These are phyloP conservation scores for Tangara arthus DNA, from an alignment of 2,797 vertebrate genomes.

Conservation along the genomic window DNA sequence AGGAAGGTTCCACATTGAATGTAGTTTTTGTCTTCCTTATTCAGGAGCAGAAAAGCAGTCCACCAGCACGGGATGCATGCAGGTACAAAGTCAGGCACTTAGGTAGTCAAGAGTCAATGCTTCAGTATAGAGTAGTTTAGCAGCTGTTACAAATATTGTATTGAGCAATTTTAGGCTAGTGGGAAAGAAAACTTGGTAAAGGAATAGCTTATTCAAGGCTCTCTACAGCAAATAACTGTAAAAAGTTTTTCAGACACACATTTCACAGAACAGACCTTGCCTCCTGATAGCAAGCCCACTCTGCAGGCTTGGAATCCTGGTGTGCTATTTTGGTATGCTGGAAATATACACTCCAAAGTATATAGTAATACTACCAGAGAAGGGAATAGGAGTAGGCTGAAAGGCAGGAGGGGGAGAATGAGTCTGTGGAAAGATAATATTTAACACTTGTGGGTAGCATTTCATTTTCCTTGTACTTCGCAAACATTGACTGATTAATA, in stretches of 20 bases:
- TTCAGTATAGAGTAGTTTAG: not conserved
- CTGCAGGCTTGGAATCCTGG: not conserved
- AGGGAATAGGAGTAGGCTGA: not conserved
- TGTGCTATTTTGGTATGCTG: not conserved
- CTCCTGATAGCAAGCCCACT: not conserved
- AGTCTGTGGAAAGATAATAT: slow-evolving; percentile 29
- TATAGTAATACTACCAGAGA: not conserved
- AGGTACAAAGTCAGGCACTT: not conserved
- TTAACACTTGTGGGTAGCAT: slow-evolving; percentile 25
- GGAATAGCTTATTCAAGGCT: not conserved
- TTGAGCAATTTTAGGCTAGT: not conserved
- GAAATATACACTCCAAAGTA: not conserved
- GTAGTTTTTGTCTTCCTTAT: not conserved
- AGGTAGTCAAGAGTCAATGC: not conserved
- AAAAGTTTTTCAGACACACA: not conserved
- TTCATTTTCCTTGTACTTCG: slow-evolving; percentile 42
- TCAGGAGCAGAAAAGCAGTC: not conserved
- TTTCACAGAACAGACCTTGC: not conserved
- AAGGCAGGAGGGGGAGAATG: not conserved
- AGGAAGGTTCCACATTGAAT: not conserved
- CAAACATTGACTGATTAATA: slow-evolving; percentile 55
- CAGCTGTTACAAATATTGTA: slow-evolving; percentile 1
- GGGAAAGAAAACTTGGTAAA: not conserved
- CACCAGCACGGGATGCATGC: not conserved
- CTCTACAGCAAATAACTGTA: not conserved